Conservation (phyloP, 2,888 invertebrate genomes). For the Exephanes ischioxanthus region DNA sequence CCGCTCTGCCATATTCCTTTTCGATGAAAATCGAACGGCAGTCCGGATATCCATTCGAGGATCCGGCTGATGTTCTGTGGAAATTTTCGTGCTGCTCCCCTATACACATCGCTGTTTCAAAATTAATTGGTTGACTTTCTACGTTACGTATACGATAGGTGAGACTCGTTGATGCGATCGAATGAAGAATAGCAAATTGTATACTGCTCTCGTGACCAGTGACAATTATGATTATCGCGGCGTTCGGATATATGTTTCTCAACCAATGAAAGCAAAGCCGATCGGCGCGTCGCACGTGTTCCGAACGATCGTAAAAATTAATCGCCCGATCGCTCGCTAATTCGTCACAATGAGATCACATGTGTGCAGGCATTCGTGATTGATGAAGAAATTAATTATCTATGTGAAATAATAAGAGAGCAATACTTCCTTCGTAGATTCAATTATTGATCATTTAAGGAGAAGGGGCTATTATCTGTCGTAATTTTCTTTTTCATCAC, state of each 20-base stretch:
- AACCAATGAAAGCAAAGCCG: conserved; percentile 36
- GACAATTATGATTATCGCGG: conserved; percentile 46
- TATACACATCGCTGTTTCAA: neutral
- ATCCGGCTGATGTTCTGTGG: neutral
- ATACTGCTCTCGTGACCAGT: neutral
- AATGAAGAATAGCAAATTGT: conserved; percentile 16
- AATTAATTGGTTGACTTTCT: conserved; percentile 53
- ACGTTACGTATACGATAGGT: conserved; percentile 33
- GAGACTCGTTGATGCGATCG: neutral
- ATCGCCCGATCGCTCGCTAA: conserved; percentile 31
- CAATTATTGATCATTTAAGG: neutral
- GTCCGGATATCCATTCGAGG: neutral
- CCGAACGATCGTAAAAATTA: conserved; percentile 37
- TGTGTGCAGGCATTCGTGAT: neutral
- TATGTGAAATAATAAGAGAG: neutral
- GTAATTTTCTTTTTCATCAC: neutral
- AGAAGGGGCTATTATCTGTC: neutral
- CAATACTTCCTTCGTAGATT: neutral
- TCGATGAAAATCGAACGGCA: neutral
- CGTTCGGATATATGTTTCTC: conserved; percentile 20
- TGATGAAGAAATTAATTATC: neutral
- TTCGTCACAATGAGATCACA: conserved; percentile 15
- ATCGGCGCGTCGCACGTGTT: conserved; percentile 12
- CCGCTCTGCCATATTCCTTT: no score
- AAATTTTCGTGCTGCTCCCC: neutral